Conservation (phyloP, 2,888 invertebrate species). For the Achlya flavicornis region DNA sequence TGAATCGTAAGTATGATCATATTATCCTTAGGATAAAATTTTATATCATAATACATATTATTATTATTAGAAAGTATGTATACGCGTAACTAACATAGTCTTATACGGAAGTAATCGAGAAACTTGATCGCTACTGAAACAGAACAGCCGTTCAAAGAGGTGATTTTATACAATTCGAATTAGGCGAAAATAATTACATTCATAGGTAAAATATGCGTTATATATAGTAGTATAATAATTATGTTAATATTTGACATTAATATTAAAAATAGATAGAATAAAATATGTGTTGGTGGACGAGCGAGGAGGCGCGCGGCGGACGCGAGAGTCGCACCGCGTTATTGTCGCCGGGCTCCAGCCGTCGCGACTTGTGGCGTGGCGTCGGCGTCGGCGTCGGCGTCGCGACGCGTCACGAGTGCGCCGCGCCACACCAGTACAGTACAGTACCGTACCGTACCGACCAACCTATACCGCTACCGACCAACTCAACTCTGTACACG, state of each 20-base stretch:
- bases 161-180: slow-evolving; percentile 84
- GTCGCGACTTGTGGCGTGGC: slow-evolving; percentile 23
- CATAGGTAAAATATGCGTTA: slow-evolving; percentile 81
- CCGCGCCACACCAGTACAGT: neutral
- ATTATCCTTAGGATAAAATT: slow-evolving; percentile 83
- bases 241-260: slow-evolving; percentile 83
- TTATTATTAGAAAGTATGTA: slow-evolving; percentile 79
- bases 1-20: slow-evolving; percentile 79
- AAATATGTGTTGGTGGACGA: slow-evolving; percentile 82
- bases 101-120: slow-evolving; percentile 81
- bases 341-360: slow-evolving; percentile 58
- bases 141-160: slow-evolving; percentile 76
- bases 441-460: neutral
- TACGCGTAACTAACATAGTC: slow-evolving; percentile 81
- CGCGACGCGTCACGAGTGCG: slow-evolving; percentile 20
- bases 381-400: slow-evolving; percentile 31
- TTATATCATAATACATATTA: slow-evolving; percentile 81
- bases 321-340: slow-evolving; percentile 55
- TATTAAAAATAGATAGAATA: slow-evolving; percentile 84
- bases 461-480: slow-evolving; percentile 32
- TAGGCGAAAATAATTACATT: slow-evolving; percentile 83
- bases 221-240: slow-evolving; percentile 81
- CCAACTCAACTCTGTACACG: slow-evolving; percentile 41
- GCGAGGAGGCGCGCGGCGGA: slow-evolving; percentile 71
- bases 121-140: slow-evolving; percentile 78